Percentiles rank a stretch among this genome's conserved stretches.
Conservation (phyloP, 2,113 vertebrate genomes). For the Rhegmatorhina hoffmannsi region DNA sequence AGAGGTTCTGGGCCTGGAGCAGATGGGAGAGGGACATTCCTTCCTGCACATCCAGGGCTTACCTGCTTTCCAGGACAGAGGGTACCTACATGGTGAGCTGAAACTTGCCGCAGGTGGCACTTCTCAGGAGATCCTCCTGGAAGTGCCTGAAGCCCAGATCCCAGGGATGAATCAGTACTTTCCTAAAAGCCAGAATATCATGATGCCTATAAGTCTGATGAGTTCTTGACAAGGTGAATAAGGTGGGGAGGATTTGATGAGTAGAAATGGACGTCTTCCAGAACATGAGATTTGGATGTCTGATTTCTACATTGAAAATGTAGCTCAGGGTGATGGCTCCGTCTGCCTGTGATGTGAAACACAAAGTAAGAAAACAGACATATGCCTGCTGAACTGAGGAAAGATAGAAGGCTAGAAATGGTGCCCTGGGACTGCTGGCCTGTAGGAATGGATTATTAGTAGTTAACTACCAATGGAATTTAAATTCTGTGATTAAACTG, state of each 20-base stretch:
- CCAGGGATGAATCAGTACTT: neutral
- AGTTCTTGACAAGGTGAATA: neutral
- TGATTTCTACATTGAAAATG: neutral
- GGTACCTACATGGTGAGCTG: neutral
- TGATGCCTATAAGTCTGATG: neutral
- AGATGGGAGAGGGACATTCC: neutral
- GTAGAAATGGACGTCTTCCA: neutral
- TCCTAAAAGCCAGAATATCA: neutral
- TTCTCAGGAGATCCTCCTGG: neutral
- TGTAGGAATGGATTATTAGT: neutral
- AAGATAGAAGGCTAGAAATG: neutral
- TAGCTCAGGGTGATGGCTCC: neutral
- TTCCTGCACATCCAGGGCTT: neutral
- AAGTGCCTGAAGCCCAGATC: neutral
- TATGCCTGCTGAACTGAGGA: neutral
- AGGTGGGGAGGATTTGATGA: neutral
- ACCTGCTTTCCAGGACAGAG: neutral
- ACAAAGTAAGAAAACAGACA: neutral
- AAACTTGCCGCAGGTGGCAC: neutral
- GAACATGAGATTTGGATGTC: neutral
- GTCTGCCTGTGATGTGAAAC: neutral
- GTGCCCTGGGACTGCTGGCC: neutral
- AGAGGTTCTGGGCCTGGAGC: neutral
- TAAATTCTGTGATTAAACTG: neutral
- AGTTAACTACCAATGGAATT: neutral